Percentiles rank a stretch among this genome's conserved stretches.
These are phyloP conservation scores for Eurystomus glaucurus DNA, from an alignment of 2,797 vertebrate genomes.

Conservation along the genomic window DNA sequence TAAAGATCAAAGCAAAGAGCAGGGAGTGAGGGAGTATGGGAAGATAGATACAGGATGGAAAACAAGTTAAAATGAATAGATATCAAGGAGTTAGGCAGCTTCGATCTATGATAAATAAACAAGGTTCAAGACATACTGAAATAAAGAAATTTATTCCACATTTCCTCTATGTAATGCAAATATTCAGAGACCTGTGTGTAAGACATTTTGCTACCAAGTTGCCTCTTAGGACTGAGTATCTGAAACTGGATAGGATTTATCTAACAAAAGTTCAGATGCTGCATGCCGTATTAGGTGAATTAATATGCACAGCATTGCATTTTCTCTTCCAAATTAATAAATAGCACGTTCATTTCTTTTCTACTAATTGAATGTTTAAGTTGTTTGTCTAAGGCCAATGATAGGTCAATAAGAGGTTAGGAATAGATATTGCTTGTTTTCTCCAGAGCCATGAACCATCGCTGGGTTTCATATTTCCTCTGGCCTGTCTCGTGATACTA, in stretches of 20 bases:
- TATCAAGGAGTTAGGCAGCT: not conserved
- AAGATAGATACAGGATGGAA: not conserved
- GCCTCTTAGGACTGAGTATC: conserved; percentile 13
- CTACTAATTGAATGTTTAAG: conserved; percentile 74
- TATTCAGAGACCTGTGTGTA: not conserved
- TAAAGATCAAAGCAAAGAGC: conserved; percentile 32
- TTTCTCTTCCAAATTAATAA: conserved; percentile 67
- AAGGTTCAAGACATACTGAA: not conserved
- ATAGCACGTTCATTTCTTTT: conserved; percentile 39
- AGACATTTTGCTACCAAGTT: not conserved
- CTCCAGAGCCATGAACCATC: conserved; percentile 26
- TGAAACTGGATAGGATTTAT: conserved; percentile 28
- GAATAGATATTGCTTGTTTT: conserved; percentile 47
- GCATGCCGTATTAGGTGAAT: not conserved
- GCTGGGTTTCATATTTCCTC: conserved; percentile 36
- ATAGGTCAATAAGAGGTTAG: conserved; percentile 59
- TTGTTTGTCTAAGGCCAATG: conserved; percentile 66
- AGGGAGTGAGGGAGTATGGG: not conserved
- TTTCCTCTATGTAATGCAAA: conserved; percentile 10
- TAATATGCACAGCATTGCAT: conserved; percentile 21
- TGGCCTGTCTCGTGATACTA: conserved; percentile 32
- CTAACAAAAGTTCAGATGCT: conserved; percentile 8
- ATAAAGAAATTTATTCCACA: not conserved
- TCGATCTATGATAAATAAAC: not conserved
- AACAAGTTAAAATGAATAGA: not conserved